phyloP scores from a whole-genome alignment of 2,888 invertebrate genomes.

The Anarsia innoxiella region DNA sequence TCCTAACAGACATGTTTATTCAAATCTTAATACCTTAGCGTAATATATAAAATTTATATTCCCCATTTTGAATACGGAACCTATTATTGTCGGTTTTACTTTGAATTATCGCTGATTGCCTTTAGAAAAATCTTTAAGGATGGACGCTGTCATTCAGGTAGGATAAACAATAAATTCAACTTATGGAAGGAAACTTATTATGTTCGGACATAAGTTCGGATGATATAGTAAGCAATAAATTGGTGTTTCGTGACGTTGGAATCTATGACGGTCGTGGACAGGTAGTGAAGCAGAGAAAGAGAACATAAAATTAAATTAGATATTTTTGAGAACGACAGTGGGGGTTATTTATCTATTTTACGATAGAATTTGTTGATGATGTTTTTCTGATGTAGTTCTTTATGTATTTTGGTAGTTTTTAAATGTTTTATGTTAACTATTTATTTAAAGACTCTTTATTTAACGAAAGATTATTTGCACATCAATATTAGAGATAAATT shows the following conservation, averaged over 20 bases:
- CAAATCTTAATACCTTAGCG: conserved; percentile 56
- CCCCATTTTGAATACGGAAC: conserved; percentile 25
- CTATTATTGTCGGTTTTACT: conserved; percentile 29
- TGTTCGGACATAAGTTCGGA: conserved; percentile 43
- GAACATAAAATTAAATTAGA: conserved; percentile 53
- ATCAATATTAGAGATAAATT: no score
- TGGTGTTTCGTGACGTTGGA: conserved; percentile 44
- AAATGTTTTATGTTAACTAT: no score
- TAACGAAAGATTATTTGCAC: no score
- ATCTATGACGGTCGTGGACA: conserved; percentile 54
- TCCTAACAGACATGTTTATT: conserved; percentile 57
- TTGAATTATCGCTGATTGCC: conserved; percentile 28
- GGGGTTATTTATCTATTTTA: conserved; percentile 43
- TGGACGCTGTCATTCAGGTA: conserved; percentile 23
- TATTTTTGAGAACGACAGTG: conserved; percentile 37
- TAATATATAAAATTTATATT: conserved; percentile 60
- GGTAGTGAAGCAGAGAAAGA: conserved; percentile 28
- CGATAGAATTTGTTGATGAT: conserved; percentile 31
- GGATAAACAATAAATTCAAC: conserved; percentile 49
- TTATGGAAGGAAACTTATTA: conserved; percentile 48
- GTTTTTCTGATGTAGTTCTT: conserved; percentile 32
- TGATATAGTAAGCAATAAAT: conserved; percentile 62
- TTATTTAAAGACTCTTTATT: no score
- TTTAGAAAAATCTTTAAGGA: conserved; percentile 14
- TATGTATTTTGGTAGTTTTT: no score